Evolutionary conservation across 1,140 invertebrate species (phyloP), one percentile per base, ranked within the genome.

Genomic region (Chymomyza costata): DNA sequence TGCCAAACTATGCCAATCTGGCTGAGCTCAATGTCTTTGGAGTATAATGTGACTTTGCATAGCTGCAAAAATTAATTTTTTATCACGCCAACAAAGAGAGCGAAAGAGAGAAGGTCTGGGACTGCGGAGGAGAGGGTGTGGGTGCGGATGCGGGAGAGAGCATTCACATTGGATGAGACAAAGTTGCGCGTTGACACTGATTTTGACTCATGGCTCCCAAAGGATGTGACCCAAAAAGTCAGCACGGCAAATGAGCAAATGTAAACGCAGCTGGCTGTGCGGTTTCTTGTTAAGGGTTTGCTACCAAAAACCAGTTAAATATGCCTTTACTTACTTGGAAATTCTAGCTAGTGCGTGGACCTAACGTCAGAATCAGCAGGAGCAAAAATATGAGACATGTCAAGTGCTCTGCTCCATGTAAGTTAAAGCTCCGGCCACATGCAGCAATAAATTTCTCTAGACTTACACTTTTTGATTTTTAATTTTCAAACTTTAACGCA

Each of bases 181-280:
- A n/a, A 40, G 51, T 51, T 78, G 71, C 67, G 73, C 73, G 73
- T 80, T 78, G 73, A 78, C 73, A 78, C 73, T 78, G 73, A 78
- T 78, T 78, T 78, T 78, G 73, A 78, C 73, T 74, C 73, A 78
- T 78, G 67, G 73, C 73, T 78, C 73, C 73, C 73, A 58, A 41
- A 78, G 74, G 73, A 78, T 78, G 73, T 78, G 73, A 78, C 73
- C 73, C 73, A 78, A 78, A 78, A 78, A 73, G 67, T 68, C 67
- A 65, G 73, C 71, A 67, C 73, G 73, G 73, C 73, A 78, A 78
- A 78, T 78, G 71, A 78, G 71, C 73, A 71, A 71, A 47, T 49
- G 13, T 38, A 52, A 47, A 46, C 21, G 59, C 48, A 19, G 30
- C 21, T 25, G 3, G 8, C 21, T 5, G 5, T 21, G 30, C 19